These are phyloP conservation scores for Caenorhabditis sp. DNA, from an alignment of 2,888 invertebrate genomes.

Conservation along the genomic window DNA sequence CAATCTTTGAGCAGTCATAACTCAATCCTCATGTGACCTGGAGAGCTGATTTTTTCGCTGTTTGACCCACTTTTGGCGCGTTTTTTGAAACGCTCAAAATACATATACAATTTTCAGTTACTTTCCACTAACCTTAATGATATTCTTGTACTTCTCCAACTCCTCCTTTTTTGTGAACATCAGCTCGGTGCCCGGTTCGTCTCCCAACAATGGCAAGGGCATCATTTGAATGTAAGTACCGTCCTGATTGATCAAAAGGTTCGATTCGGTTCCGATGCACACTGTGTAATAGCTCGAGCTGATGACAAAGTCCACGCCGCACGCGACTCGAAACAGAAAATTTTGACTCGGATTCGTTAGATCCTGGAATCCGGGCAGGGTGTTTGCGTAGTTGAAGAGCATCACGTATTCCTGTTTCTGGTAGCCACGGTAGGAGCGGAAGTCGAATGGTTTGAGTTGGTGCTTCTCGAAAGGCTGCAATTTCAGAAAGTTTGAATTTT, in stretches of 20 bases:
- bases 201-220: slow-evolving; percentile 55
- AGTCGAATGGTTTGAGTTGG: slow-evolving; percentile 62
- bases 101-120: too few species aligned
- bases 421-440: slow-evolving; percentile 56
- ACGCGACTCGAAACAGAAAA: slow-evolving; percentile 62
- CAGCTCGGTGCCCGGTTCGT: slow-evolving; percentile 54
- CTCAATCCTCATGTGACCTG: too few species aligned
- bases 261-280: slow-evolving; percentile 54
- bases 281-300: slow-evolving; percentile 54
- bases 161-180: slow-evolving; percentile 62
- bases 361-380: slow-evolving; percentile 52
- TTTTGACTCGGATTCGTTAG: slow-evolving; percentile 60
- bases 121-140: slow-evolving; percentile 35
- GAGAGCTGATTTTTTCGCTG: too few species aligned
- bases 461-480: slow-evolving; percentile 62
- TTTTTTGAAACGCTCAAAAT: too few species aligned
- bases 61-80: too few species aligned
- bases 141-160: slow-evolving; percentile 63
- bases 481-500: background rate
- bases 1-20: too few species aligned
- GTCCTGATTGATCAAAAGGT: slow-evolving; percentile 54
- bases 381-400: slow-evolving; percentile 65
- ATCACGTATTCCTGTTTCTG: slow-evolving; percentile 66
- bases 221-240: slow-evolving; percentile 61
- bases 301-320: slow-evolving; percentile 66